Evolutionary conservation across 2,888 invertebrate genomes (phyloP), one percentile per base, ranked within the genome.

Genomic region (Leptinotarsa tumamoca): DNA sequence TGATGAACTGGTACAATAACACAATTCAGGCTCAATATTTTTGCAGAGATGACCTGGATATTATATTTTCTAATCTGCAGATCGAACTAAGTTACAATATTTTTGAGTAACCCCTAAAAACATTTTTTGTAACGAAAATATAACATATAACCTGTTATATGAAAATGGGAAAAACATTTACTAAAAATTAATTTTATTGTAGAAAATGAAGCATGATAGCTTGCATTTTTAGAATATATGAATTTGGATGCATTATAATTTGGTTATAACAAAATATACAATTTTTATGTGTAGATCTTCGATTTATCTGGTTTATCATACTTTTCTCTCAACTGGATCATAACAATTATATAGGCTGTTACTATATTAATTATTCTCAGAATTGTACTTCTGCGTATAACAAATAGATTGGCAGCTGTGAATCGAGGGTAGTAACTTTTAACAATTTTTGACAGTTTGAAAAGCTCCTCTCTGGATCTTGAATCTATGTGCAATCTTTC

Each of bases 381-480:
- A 10, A 77, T 63, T 14, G 77, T 75, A 23, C 77, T 67, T 68
- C 67, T 77, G 14, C 67, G 63, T 54, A 77, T 75, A 33, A 66
- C 67, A 50, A 77, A 77, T 56, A 77, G 72, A 56, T 74, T 72
- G n/a, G 72, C 74, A 21, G 77, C 77, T 33, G 77, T 75, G 21
- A 77, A 72, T 61, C 43, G 56, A 1, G 77, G 77, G 23, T 13
- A 27, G 63, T 66, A 72, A n/a, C 66, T 69, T 67, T 51, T 67
- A 4, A 68, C 67, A 10, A 72, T 67, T 15, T 72, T 58, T 4
- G 72, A 74, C 15, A 77, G 58, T 23, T 67, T 75, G 54, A 75
- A 72, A 17, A 77, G 63, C 27, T 77, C 77, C 15, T 77, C 67
- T 18, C 76, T 73, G 21, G 70, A 50, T 67, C 50, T 73, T 18